Conservation (phyloP, 2,888 invertebrate genomes). For the Acutogordius australiensis region DNA sequence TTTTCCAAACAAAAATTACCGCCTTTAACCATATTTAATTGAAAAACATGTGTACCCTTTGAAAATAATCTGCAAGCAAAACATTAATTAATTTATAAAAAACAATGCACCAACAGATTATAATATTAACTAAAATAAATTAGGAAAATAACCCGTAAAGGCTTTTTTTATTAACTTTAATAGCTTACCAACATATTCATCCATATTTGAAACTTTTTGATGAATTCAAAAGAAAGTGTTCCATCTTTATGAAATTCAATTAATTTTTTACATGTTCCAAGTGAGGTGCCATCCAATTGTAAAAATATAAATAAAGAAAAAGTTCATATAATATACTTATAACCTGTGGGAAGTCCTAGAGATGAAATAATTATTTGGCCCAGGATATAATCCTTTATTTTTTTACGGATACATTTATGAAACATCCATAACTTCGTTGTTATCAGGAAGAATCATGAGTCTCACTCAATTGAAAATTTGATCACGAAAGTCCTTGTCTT, state of each 20-base stretch:
- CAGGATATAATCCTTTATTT: slow-evolving; percentile 60
- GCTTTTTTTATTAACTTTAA: no score
- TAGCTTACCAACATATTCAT: slow-evolving; percentile 82
- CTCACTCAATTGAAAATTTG: slow-evolving; percentile 37
- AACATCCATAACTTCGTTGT: slow-evolving; percentile 55
- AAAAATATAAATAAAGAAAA: slow-evolving; percentile 3
- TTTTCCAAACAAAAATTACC: no score
- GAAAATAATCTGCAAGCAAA: no score
- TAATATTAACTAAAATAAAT: no score
- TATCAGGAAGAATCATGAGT: slow-evolving; percentile 56
- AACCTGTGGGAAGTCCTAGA: slow-evolving; percentile 73
- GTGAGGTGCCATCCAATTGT: slow-evolving; percentile 55
- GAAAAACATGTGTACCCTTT: no score
- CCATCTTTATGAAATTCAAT: slow-evolving; percentile 62
- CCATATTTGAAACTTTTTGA: slow-evolving; percentile 98
- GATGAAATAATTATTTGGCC: slow-evolving; percentile 55
- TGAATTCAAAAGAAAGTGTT: slow-evolving; percentile 68
- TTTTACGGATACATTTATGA: slow-evolving; percentile 65
- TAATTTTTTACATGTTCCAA: slow-evolving; percentile 70
- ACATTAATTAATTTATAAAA: no score
- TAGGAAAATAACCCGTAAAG: no score
- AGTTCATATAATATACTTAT: slow-evolving; percentile 12
- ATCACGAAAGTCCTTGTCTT: neutral
- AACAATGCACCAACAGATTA: no score
- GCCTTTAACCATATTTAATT: no score